These are phyloP conservation scores for Terrapene triunguis DNA, from an alignment of 2,113 vertebrate species.

Conservation along the genomic window DNA sequence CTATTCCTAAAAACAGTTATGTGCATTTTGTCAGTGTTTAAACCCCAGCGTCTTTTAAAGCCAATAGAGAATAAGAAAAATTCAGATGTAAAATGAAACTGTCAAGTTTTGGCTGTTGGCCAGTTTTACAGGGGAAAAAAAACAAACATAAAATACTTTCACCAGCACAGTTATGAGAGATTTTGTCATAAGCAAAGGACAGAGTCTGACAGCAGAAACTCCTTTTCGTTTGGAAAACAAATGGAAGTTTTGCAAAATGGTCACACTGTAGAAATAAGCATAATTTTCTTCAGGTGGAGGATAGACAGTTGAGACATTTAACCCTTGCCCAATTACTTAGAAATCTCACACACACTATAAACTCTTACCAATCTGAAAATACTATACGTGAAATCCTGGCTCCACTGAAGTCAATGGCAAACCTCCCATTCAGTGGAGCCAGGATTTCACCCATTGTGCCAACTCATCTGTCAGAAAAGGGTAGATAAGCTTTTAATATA, in stretches of 20 bases:
- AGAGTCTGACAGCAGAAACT: background rate
- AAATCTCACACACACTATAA: background rate
- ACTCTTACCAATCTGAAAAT: background rate
- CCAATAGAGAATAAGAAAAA: background rate
- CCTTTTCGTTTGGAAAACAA: background rate
- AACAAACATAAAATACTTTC: background rate
- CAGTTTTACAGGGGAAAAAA: background rate
- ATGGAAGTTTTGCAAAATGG: background rate
- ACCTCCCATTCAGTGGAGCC: background rate
- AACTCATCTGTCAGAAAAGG: conserved; percentile 7
- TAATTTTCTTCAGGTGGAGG: background rate
- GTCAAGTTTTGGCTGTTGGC: background rate
- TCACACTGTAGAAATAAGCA: background rate
- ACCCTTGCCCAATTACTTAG: background rate
- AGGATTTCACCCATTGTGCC: conserved; percentile 9
- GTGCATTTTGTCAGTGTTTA: background rate
- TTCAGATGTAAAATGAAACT: background rate
- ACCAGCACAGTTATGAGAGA: background rate
- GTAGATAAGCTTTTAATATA: conserved; percentile 7
- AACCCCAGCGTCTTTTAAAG: background rate
- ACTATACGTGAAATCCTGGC: background rate
- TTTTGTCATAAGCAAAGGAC: background rate
- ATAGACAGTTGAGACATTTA: background rate
- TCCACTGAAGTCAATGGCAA: background rate
- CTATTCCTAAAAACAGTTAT: background rate